Evolutionary conservation across 2,113 vertebrate genomes (phyloP).

Genomic region (Hippoglossus stenolepis): DNA sequence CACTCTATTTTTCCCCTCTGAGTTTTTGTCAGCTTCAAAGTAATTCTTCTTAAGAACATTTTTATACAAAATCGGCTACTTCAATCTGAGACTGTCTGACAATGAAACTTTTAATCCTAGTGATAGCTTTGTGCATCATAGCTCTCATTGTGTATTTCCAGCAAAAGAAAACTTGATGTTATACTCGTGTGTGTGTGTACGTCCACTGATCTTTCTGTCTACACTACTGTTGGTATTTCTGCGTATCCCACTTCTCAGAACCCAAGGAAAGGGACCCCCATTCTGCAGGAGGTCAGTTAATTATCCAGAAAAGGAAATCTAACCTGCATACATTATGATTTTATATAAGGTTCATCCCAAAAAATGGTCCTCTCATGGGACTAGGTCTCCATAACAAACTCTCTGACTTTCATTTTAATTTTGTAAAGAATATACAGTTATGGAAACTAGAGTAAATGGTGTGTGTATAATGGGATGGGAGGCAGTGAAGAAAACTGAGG

Average conservation of each 20-base stretch:
- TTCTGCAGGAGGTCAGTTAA: conserved; percentile 1
- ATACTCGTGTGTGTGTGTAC: neutral
- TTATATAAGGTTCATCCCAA: conserved; percentile 6
- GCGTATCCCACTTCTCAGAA: neutral
- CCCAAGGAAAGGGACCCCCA: neutral
- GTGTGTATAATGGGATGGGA: too few relatives aligned
- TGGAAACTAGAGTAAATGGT: conserved; percentile 10
- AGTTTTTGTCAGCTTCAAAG: conserved; percentile 38
- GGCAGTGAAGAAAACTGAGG: too few relatives aligned
- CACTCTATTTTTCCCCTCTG: conserved; percentile 4
- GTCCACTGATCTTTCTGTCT: neutral
- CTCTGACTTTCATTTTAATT: conserved; percentile 13
- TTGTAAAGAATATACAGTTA: conserved; percentile 16
- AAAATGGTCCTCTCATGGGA: conserved; percentile 3
- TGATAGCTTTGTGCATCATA: neutral
- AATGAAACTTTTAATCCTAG: neutral
- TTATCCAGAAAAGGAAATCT: conserved; percentile 18
- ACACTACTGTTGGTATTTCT: neutral
- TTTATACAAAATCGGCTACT: conserved; percentile 49
- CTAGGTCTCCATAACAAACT: conserved; percentile 18
- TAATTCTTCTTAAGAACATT: conserved; percentile 45
- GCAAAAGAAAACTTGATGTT: too few relatives aligned
- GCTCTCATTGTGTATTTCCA: neutral
- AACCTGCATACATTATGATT: conserved; percentile 2
- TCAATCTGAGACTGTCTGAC: conserved; percentile 31